These are phyloP conservation scores for Timema cristinae DNA, from an alignment of 2,888 invertebrate genomes.

Conservation along the genomic window DNA sequence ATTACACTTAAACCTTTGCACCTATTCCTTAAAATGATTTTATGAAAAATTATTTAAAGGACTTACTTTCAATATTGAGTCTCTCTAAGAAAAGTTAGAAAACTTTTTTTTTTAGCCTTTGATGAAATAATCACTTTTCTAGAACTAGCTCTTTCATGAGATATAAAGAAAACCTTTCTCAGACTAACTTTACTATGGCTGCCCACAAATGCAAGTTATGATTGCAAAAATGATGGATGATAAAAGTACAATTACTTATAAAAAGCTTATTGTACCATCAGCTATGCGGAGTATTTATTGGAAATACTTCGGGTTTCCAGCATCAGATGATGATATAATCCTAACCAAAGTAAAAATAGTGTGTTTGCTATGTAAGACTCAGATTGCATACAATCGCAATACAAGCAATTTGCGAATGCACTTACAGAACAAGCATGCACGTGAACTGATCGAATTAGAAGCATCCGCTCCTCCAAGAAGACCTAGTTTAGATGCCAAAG, in stretches of 20 bases:
- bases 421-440: slow-evolving; percentile 48
- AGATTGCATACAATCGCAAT: slow-evolving; percentile 50
- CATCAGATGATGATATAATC: slow-evolving; percentile 47
- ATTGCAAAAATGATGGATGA: slow-evolving; percentile 40
- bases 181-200: slow-evolving; percentile 17
- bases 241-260: slow-evolving; percentile 43
- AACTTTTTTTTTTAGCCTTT: neutral
- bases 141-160: too few relatives aligned
- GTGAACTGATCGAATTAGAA: slow-evolving; percentile 44
- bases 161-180: neutral
- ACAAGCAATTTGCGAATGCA: slow-evolving; percentile 51
- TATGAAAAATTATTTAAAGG: too few relatives aligned
- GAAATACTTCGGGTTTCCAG: slow-evolving; percentile 52
- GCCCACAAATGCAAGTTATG: slow-evolving; percentile 34
- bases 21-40: slow-evolving; percentile 5
- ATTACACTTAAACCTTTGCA: neutral
- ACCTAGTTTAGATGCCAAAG: slow-evolving; percentile 34
- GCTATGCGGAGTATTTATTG: slow-evolving; percentile 51
- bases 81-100: too few relatives aligned
- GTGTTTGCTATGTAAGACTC: slow-evolving; percentile 48
- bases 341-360: slow-evolving; percentile 46
- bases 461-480: slow-evolving; percentile 39
- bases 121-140: too few relatives aligned
- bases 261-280: slow-evolving; percentile 49
- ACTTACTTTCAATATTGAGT: too few relatives aligned